A percentile compares a stretch with the other conserved stretches of the same genome.
Evolutionary conservation across 2,113 vertebrate species (phyloP).

Genomic region (Prinia subflava): DNA sequence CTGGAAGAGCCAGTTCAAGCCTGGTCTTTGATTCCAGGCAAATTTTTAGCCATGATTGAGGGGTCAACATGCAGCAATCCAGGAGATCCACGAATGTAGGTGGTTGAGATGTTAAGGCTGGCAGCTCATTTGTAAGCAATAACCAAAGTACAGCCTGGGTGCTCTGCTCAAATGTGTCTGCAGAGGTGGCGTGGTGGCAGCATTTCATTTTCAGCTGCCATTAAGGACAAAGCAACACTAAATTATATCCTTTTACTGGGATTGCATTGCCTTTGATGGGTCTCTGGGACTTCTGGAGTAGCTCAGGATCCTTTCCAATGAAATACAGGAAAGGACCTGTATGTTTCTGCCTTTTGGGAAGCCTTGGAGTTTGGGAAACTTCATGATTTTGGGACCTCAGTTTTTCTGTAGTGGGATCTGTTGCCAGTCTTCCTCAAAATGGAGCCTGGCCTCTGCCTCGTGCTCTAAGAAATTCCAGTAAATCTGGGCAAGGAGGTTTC

Average conservation of each 20-base stretch:
- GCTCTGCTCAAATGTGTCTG: neutral
- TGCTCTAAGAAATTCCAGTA: neutral
- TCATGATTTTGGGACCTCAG: neutral
- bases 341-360: neutral
- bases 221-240: neutral
- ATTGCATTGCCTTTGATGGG: neutral
- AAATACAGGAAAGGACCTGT: neutral
- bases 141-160: fast-evolving
- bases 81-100: fast-evolving
- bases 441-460: neutral
- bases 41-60: neutral
- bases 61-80: neutral
- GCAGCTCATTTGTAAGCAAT: neutral
- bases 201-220: neutral
- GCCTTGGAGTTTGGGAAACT: neutral
- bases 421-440: neutral
- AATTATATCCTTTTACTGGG: neutral
- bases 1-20: neutral
- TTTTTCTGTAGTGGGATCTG: neutral
- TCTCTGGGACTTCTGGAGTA: neutral
- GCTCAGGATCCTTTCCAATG: neutral
- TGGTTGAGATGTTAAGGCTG: neutral
- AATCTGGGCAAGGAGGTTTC: neutral
- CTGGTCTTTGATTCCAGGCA: neutral
- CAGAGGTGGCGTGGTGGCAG: neutral